A percentile compares a stretch with the other conserved stretches of the same genome.
These are phyloP conservation scores for Drosophila emarginata DNA, from an alignment of 2,888 invertebrate species.

Conservation along the genomic window DNA sequence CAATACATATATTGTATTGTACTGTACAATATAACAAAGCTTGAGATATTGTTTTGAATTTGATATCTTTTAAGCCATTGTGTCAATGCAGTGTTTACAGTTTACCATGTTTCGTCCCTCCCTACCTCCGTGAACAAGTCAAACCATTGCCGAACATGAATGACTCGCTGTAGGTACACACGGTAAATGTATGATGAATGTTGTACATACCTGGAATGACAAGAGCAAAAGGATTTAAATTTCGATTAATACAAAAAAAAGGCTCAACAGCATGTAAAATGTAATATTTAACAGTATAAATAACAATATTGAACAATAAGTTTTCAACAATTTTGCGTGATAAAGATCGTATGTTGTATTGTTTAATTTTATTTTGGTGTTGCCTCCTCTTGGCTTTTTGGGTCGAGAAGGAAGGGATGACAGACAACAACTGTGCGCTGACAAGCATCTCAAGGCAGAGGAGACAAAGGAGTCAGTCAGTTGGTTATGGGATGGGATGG, in stretches of 20 bases:
- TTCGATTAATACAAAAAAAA: constrained; percentile 45
- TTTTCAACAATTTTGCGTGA: constrained; percentile 53
- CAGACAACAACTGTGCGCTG: constrained; percentile 35
- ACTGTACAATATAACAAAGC: too few relatives aligned
- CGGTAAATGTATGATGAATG: not conserved
- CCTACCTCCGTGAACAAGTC: too few relatives aligned
- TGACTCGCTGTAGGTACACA: not conserved
- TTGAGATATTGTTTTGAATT: too few relatives aligned
- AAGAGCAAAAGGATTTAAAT: constrained; percentile 46
- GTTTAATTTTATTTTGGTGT: constrained; percentile 34
- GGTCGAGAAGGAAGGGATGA: constrained; percentile 29
- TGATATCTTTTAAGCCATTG: too few relatives aligned
- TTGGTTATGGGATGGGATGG: not conserved
- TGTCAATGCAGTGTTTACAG: too few relatives aligned
- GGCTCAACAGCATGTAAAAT: constrained; percentile 45
- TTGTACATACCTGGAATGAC: constrained; percentile 45
- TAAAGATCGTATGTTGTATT: constrained; percentile 61
- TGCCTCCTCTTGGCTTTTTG: not conserved
- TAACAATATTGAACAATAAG: constrained; percentile 60
- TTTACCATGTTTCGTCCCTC: not conserved
- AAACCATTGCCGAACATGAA: not conserved
- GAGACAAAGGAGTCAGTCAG: constrained; percentile 8
- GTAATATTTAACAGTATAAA: constrained; percentile 66
- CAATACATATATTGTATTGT: too few relatives aligned
- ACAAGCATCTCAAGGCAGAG: not conserved